These are phyloP conservation scores for Leptogaster cylindrica DNA, from an alignment of 2,888 invertebrate genomes.

Conservation along the genomic window DNA sequence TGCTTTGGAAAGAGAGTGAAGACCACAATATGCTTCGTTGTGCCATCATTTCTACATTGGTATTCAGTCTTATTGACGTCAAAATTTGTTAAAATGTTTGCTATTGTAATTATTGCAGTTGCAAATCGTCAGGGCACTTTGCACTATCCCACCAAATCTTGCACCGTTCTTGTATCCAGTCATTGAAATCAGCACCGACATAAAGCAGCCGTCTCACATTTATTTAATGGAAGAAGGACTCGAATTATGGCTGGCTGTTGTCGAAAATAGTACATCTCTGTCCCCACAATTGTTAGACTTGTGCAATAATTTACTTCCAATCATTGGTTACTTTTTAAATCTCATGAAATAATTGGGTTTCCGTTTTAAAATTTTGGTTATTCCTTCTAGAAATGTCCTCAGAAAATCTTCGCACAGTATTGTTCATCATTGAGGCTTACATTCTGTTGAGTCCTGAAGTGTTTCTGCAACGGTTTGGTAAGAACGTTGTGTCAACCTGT, in stretches of 20 bases:
- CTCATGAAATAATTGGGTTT: not conserved
- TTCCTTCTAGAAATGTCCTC: constrained; percentile 74
- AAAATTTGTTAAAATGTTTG: not conserved
- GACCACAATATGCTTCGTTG: constrained; percentile 89
- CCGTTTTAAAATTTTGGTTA: not conserved
- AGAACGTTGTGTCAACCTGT: constrained; percentile 72
- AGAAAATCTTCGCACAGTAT: constrained; percentile 79
- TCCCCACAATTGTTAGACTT: constrained; percentile 74
- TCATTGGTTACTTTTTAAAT: constrained; percentile 75
- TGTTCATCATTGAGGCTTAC: constrained; percentile 84
- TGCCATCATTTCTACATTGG: constrained; percentile 85
- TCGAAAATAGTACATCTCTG: constrained; percentile 76
- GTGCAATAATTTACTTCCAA: constrained; percentile 74
- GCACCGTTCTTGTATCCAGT: constrained; percentile 72
- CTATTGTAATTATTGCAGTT: constrained; percentile 54
- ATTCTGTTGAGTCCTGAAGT: constrained; percentile 79
- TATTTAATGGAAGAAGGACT: constrained; percentile 92
- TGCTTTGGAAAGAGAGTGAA: constrained; percentile 86
- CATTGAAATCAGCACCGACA: constrained; percentile 77
- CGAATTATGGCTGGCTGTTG: constrained; percentile 84
- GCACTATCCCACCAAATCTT: constrained; percentile 67
- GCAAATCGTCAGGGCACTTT: constrained; percentile 79
- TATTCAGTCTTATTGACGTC: no score
- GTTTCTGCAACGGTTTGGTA: constrained; percentile 76
- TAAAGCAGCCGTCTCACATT: constrained; percentile 79